Base-by-base conservation (phyloP, 2,797 vertebrate genomes). In the Craterocephalus amniculus region DNA sequence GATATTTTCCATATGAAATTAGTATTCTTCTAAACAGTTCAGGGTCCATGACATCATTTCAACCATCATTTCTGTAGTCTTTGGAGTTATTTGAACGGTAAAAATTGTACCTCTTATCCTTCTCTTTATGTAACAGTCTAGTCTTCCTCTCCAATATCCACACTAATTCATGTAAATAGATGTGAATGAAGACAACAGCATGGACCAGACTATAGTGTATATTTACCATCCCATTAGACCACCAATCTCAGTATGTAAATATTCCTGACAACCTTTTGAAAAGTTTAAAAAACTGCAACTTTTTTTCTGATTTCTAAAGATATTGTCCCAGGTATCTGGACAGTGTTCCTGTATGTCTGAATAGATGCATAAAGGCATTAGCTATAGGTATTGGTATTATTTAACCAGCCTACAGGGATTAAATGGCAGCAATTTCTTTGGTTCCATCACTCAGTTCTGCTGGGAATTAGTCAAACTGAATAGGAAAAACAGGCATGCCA, bases 151-250 rank as follows among this genome's bases (percentile, higher is more conserved):
- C 67, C 69, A 76, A 62, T 88, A 86, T 72, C 69, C 72, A 77
- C 71, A 78, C 55, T 83, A 88, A 79, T 84, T 87, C 57, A 70
- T 92, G 91, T 92, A 91, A 83, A 92, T 92, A 91, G 82, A 88
- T 63, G 79, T 45, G 66, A 86, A 83, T 84, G 79, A 91, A 63
- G 83, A 80, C 81, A 87, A 78, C 79, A 90, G 93, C 92, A 93
- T 93, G 93, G 86, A 84, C 74, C 69, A 75, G 71, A 86, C 72
- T 80, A 65, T 81, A 89, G 78, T 86, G 74, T 87, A 87, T 84
- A 89, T 88, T 86, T 82, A 84, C 77, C 75, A 81, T 38, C 76
- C 74, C 62, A 70, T 49, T 83, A 85, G 75, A 77, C 81, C 78
- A 74, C 76, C 84, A 72, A 80, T 79, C 61, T 76, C 83, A 84